Evolutionary conservation across 2,888 invertebrate species (phyloP).

Genomic region (Carabus problematicus): DNA sequence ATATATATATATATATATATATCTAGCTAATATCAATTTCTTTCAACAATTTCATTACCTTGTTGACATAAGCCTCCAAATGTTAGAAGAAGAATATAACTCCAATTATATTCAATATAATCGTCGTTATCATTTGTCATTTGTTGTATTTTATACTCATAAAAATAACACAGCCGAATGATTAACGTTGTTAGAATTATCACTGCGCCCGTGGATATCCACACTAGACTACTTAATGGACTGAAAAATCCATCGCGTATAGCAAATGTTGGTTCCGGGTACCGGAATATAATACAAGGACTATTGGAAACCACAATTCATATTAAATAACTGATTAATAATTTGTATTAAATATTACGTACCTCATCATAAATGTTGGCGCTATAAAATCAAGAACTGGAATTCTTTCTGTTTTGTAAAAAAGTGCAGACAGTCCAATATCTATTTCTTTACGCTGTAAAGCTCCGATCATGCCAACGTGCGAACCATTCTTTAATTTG

Average conservation of each 20-base stretch:
- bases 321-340: neutral
- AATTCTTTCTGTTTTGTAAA: slow-evolving; percentile 68
- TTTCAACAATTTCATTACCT: slow-evolving; percentile 46
- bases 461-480: slow-evolving; percentile 70
- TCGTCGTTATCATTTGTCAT: slow-evolving; percentile 1
- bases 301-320: slow-evolving; percentile 55
- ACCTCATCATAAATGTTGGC: slow-evolving; percentile 32
- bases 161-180: slow-evolving; percentile 16
- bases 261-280: slow-evolving; percentile 64
- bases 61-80: slow-evolving; percentile 56
- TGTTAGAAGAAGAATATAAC: slow-evolving; percentile 59
- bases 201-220: slow-evolving; percentile 47
- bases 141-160: slow-evolving; percentile 17
- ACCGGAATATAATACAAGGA: slow-evolving; percentile 71
- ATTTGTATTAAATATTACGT: neutral
- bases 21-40: neutral
- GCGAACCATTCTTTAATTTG: slow-evolving; percentile 64
- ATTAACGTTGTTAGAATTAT: slow-evolving; percentile 25
- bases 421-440: slow-evolving; percentile 70
- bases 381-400: slow-evolving; percentile 51
- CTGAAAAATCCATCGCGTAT: slow-evolving; percentile 27
- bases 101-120: slow-evolving; percentile 57
- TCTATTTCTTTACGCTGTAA: slow-evolving; percentile 66
- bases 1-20: no score
- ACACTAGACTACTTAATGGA: slow-evolving; percentile 25